phyloP scores from a whole-genome alignment of 2,888 invertebrate species.

The Tetropium fuscum region DNA sequence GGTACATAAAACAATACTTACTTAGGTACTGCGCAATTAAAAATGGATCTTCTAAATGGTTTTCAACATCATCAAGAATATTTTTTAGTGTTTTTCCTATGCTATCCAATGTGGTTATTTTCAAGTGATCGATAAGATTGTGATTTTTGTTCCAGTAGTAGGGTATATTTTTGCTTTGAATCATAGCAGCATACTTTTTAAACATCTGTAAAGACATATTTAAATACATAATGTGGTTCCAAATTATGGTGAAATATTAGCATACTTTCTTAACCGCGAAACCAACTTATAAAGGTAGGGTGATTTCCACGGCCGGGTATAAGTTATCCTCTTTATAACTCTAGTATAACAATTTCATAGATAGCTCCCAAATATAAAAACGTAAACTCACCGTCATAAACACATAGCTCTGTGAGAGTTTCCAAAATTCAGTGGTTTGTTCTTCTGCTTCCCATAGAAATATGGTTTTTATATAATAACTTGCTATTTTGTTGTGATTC shows the following conservation, averaged over 20 bases:
- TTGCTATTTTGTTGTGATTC: constrained; percentile 60
- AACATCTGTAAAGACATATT: constrained; percentile 59
- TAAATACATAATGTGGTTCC: background rate
- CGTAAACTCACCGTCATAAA: constrained; percentile 55
- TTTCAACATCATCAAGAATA: constrained; percentile 63
- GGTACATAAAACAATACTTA: constrained; percentile 53
- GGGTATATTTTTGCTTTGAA: constrained; percentile 49
- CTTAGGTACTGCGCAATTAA: constrained; percentile 55
- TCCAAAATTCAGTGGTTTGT: constrained; percentile 47
- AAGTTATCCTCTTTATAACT: too few relatives aligned
- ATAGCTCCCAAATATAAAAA: background rate
- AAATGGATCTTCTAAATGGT: constrained; percentile 48
- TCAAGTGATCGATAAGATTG: constrained; percentile 61
- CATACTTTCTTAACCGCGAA: too few relatives aligned
- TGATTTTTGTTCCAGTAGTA: constrained; percentile 63
- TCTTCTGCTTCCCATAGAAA: constrained; percentile 60
- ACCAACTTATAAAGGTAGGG: too few relatives aligned
- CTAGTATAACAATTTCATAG: too few relatives aligned
- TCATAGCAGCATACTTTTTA: constrained; percentile 50
- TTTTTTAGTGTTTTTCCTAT: constrained; percentile 63
- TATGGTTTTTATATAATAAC: constrained; percentile 67
- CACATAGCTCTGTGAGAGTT: constrained; percentile 49
- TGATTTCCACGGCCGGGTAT: too few relatives aligned
- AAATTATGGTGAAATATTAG: too few relatives aligned
- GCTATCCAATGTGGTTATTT: constrained; percentile 55